Base-by-base conservation (phyloP, 2,797 vertebrate genomes). In the Rhinogobio ventralis region DNA sequence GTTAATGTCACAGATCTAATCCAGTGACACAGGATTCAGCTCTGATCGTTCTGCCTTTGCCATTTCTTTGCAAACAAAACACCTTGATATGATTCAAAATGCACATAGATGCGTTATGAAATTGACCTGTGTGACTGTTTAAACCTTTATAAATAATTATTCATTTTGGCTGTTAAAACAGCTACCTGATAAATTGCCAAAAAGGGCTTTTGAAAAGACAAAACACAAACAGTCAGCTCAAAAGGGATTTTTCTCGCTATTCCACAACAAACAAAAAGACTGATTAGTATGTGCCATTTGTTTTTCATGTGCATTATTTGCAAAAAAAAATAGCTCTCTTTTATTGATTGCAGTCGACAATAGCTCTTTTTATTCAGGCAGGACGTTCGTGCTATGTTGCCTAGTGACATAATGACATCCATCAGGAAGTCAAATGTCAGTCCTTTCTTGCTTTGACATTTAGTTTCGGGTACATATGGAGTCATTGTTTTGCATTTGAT, bases 341-440 rank as follows among this genome's bases (percentile, higher is more conserved):
- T 78, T 67, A 79, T 80, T 85, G 57, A 79, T 72, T 86, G 85
- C 71, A 67, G 53, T 69, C 30, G 9, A 94, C 94, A 95, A 95
- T 94, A 94, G 93, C 93, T 57, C 85, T 89, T 84, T 87, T 89
- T 79, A 82, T 90, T 89, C 81, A 69, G 73, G 81, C 85, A 81
- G 78, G 51, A 82, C 73, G 75, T 88, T 92, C 93, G 90, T 91
- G 90, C 92, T 86, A 82, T 33, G 93, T 94, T 92, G 94, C 94
- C 91, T 93, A 87, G 94, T 93, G 93, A 95, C 94, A 90, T 94
- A 94, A 94, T 94, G 93, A 94, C 93, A 94, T 91, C 90, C 92
- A 93, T 94, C 93, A 69, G 93, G 93, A 93, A 94, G 93, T 94
- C 92, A 95, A 93, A 92, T 93, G 94, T 94, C 93, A 95, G 91